These are phyloP conservation scores for Eciton burchellii DNA, from an alignment of 1,140 invertebrate genomes.

Conservation along the genomic window DNA sequence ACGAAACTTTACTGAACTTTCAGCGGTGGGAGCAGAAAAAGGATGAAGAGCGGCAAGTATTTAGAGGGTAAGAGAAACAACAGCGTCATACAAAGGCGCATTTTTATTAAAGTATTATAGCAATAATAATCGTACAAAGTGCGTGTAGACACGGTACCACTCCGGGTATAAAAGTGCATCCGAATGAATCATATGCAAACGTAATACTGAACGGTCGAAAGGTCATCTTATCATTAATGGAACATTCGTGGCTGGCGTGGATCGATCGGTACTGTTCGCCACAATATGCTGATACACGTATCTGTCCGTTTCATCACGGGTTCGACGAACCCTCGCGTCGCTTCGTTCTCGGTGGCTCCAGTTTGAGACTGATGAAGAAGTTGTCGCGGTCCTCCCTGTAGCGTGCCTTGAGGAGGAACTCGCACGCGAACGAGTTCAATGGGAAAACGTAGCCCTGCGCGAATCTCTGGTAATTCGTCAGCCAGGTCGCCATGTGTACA, in stretches of 20 bases:
- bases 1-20: background rate
- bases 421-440: slow-evolving; percentile 80
- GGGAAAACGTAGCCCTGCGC: slow-evolving; percentile 81
- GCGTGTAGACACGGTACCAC: slow-evolving; percentile 7
- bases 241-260: background rate
- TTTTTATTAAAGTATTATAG: slow-evolving; percentile 51
- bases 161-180: background rate
- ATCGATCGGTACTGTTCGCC: too few relatives aligned
- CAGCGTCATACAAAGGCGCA: background rate
- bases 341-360: slow-evolving; percentile 77
- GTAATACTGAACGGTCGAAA: slow-evolving; percentile 22
- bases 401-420: slow-evolving; percentile 85
- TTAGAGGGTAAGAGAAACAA: background rate
- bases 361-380: slow-evolving; percentile 82
- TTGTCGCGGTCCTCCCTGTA: slow-evolving; percentile 85
- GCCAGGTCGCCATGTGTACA: slow-evolving; percentile 75
- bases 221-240: too few relatives aligned
- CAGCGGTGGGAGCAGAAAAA: background rate
- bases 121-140: slow-evolving; percentile 51
- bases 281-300: too few relatives aligned
- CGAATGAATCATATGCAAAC: slow-evolving; percentile 21
- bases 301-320: too few relatives aligned
- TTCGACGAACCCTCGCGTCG: too few relatives aligned
- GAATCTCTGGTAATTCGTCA: slow-evolving; percentile 81
- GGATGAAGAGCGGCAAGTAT: background rate